These are phyloP conservation scores for Lampropteryx suffumata DNA, from an alignment of 2,888 invertebrate genomes.

Conservation along the genomic window DNA sequence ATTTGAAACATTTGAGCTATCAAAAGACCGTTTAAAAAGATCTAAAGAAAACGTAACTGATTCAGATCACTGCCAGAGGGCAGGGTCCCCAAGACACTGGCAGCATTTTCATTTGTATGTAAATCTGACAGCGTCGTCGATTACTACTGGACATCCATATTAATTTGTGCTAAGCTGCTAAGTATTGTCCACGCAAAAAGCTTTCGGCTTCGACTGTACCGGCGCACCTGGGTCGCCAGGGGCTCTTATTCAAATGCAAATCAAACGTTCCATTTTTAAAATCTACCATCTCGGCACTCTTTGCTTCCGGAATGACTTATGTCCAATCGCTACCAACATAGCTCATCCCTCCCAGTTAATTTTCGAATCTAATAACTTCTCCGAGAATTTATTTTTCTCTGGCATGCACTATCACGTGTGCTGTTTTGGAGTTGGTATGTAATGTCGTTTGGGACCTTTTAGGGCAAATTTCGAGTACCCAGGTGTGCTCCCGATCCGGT, in stretches of 20 bases:
- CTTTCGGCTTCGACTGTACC: constrained; percentile 69
- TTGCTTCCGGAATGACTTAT: constrained; percentile 80
- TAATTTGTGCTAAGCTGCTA: constrained; percentile 45
- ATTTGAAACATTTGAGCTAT: too few species aligned
- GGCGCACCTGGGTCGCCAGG: constrained; percentile 80
- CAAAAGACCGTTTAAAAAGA: too few species aligned
- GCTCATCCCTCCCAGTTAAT: constrained; percentile 38
- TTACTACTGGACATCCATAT: constrained; percentile 70
- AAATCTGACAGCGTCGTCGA: constrained; percentile 56
- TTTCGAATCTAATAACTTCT: constrained; percentile 36
- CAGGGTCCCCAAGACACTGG: too few species aligned
- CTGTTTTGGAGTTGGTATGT: constrained; percentile 37
- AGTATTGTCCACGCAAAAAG: constrained; percentile 49
- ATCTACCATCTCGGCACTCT: constrained; percentile 80
- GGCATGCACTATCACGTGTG: constrained; percentile 38
- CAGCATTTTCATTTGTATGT: constrained; percentile 54
- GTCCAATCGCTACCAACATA: constrained; percentile 66
- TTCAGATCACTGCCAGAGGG: too few species aligned
- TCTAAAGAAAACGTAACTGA: too few species aligned
- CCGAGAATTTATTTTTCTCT: constrained; percentile 35
- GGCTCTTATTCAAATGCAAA: constrained; percentile 83
- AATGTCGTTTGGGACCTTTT: constrained; percentile 80
- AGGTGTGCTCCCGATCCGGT: constrained; percentile 83
- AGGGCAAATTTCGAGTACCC: constrained; percentile 79
- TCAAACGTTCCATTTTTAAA: constrained; percentile 84